A percentile compares a stretch with the other conserved stretches of the same genome.
phyloP scores from a whole-genome alignment of 2,113 vertebrate genomes.

The Dasyornis broadbenti region DNA sequence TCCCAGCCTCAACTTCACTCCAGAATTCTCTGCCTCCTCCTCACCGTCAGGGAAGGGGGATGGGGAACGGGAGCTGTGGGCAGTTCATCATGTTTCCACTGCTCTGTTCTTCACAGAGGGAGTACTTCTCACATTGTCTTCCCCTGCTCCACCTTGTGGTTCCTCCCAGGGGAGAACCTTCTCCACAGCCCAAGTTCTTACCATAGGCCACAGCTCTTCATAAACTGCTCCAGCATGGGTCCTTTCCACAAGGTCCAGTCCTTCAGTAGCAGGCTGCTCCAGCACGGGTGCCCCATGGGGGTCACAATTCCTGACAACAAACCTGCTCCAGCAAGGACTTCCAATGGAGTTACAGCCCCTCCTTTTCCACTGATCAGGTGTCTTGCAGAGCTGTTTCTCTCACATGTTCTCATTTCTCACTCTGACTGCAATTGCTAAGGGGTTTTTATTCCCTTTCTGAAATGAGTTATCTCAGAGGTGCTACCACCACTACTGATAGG shows the following conservation, averaged over 20 bases:
- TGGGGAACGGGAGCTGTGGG: neutral
- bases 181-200: neutral
- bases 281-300: accelerated
- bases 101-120: neutral
- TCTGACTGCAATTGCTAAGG: neutral
- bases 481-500: too few relatives aligned
- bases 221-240: neutral
- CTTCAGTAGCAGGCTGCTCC: neutral
- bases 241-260: neutral
- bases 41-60: neutral
- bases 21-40: neutral
- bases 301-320: neutral
- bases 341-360: accelerated
- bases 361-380: accelerated
- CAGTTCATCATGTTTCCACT: neutral
- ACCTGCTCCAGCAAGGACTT: neutral
- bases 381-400: neutral
- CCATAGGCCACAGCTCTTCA: neutral
- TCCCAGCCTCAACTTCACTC: neutral
- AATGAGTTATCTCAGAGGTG: neutral
- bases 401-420: neutral
- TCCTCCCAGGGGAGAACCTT: neutral
- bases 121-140: neutral
- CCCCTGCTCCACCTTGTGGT: neutral
- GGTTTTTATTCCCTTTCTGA: neutral